Conservation (phyloP, 2,888 invertebrate genomes). For the Galerucella calmariensis region DNA sequence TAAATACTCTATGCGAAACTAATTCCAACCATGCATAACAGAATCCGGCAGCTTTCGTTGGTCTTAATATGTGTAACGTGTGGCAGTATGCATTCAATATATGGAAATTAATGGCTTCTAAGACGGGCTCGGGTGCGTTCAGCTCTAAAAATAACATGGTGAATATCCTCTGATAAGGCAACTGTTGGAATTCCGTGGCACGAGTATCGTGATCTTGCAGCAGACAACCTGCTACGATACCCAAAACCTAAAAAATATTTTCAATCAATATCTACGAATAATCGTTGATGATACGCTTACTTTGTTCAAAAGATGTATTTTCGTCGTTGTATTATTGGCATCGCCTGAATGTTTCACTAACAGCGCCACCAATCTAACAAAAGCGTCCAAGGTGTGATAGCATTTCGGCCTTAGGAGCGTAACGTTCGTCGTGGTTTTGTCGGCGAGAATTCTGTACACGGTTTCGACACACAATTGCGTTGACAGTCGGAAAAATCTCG, state of each 20-base stretch:
- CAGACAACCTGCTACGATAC: conserved; percentile 95
- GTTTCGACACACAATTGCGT: conserved; percentile 97
- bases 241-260: conserved; percentile 60
- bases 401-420: conserved; percentile 85
- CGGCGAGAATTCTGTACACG: conserved; percentile 85
- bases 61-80: conserved; percentile 92
- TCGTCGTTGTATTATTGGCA: conserved; percentile 90
- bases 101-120: conserved; percentile 95
- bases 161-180: conserved; percentile 97
- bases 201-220: conserved; percentile 96
- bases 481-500: conserved; percentile 95
- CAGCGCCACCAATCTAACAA: conserved; percentile 91
- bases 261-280: not conserved
- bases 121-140: conserved; percentile 90
- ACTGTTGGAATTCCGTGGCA: conserved; percentile 90
- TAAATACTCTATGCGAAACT: conserved; percentile 95
- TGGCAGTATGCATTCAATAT: conserved; percentile 96
- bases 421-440: conserved; percentile 72
- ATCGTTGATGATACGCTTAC: conserved; percentile 20
- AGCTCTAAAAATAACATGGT: conserved; percentile 97
- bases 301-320: conserved; percentile 96
- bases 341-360: conserved; percentile 96
- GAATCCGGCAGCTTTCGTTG: conserved; percentile 94
- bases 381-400: conserved; percentile 95
- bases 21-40: conserved; percentile 98